Evolutionary conservation across 2,797 vertebrate species (phyloP).

Genomic region (Phrynocephalus guinanensis): DNA sequence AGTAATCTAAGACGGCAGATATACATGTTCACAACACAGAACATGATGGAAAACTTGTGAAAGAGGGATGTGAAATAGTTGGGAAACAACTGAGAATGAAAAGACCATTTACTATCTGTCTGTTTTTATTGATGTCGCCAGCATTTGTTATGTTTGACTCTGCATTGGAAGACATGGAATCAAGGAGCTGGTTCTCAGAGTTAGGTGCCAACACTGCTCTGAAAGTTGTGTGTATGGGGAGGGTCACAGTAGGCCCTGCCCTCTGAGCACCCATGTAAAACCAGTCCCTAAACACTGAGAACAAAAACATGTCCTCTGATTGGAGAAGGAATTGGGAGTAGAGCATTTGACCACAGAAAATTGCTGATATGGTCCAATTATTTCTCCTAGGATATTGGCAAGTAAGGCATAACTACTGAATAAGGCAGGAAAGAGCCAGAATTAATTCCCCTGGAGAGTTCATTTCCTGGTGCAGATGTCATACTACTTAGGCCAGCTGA

Average conservation of each 20-base stretch:
- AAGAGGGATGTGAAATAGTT: not conserved
- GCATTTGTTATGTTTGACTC: not conserved
- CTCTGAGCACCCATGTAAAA: not conserved
- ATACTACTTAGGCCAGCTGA: not conserved
- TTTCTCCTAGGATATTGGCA: conserved; percentile 23
- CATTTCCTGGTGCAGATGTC: not conserved
- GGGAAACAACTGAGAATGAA: not conserved
- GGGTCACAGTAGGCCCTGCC: not conserved
- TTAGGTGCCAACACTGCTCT: not conserved
- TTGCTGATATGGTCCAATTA: conserved; percentile 31
- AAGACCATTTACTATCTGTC: not conserved
- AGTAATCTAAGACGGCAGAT: not conserved
- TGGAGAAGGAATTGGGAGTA: not conserved
- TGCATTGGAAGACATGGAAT: not conserved
- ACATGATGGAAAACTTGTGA: not conserved
- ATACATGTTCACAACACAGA: not conserved
- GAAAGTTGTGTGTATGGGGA: too few relatives aligned
- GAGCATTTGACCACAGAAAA: not conserved
- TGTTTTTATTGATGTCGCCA: not conserved
- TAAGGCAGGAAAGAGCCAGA: not conserved
- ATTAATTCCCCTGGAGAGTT: conserved; percentile 15
- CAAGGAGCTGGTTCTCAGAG: conserved; percentile 21
- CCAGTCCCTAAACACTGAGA: not conserved
- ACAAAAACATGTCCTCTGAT: not conserved
- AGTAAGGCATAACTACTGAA: not conserved